These are phyloP conservation scores for Nycticebus coucang DNA, from an alignment of 2,113 vertebrate species.

Conservation along the genomic window DNA sequence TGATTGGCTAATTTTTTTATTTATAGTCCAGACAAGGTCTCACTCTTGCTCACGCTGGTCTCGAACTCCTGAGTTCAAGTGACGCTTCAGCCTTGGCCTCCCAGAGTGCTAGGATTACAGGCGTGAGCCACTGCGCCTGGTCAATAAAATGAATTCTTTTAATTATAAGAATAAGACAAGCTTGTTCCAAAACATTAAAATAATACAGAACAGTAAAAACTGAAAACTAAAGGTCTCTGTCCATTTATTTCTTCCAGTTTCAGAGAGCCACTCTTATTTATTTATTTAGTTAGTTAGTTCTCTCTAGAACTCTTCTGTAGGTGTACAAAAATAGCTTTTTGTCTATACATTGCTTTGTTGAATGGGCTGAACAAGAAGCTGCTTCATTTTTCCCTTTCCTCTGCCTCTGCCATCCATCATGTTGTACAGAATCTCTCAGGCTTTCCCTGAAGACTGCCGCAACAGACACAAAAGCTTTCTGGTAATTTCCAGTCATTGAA, in stretches of 20 bases:
- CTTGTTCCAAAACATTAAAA: neutral
- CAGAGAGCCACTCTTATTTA: neutral
- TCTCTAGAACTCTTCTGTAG: neutral
- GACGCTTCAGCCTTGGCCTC: no score
- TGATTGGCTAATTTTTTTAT: no score
- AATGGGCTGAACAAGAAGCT: constrained; percentile 8
- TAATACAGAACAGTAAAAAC: neutral
- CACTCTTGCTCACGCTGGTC: no score
- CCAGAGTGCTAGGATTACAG: no score
- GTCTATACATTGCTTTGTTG: neutral
- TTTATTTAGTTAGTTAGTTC: neutral
- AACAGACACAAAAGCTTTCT: constrained; percentile 47
- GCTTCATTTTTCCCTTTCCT: constrained; percentile 4
- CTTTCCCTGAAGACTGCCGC: neutral
- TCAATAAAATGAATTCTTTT: neutral
- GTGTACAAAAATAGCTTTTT: neutral
- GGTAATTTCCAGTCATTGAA: constrained; percentile 29
- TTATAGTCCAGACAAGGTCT: no score
- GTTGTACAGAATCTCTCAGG: neutral
- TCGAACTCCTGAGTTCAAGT: no score
- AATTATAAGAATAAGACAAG: neutral
- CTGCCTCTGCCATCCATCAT: neutral
- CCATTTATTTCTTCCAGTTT: neutral
- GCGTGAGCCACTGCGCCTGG: no score
- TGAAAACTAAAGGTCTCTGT: neutral